Percentiles rank a stretch among this genome's conserved stretches.
These are phyloP conservation scores for Darevskia mixta DNA, from an alignment of 2,797 vertebrate genomes.

Conservation along the genomic window DNA sequence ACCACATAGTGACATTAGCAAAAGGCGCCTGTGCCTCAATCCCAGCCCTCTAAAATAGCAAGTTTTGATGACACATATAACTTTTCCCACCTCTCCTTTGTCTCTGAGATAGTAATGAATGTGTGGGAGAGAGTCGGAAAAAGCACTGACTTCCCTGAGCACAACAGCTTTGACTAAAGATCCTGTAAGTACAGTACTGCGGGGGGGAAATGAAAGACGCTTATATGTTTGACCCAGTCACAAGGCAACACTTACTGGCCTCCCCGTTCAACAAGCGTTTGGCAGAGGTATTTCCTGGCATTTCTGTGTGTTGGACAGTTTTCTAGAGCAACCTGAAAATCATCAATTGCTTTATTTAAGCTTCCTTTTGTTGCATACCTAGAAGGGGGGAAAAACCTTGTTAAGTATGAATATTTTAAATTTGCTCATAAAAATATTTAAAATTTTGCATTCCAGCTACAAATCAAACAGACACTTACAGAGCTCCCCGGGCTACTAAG, in stretches of 20 bases:
- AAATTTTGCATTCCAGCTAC: not conserved
- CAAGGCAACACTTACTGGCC: constrained; percentile 87
- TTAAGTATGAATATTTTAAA: not conserved
- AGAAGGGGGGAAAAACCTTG: constrained; percentile 3
- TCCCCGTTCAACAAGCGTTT: constrained; percentile 95
- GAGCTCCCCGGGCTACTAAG: constrained; percentile 93
- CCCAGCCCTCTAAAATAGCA: not conserved
- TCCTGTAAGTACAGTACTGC: not conserved
- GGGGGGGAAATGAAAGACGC: not conserved
- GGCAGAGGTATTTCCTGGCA: constrained; percentile 96
- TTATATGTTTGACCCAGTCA: not conserved
- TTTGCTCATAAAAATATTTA: not conserved
- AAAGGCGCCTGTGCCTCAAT: not conserved
- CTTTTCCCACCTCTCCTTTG: not conserved
- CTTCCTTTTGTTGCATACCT: constrained; percentile 98
- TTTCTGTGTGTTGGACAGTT: constrained; percentile 94
- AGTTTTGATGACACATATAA: no score
- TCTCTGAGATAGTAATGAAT: not conserved
- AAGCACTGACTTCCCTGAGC: no score
- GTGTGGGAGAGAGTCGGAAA: no score
- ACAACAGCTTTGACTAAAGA: not conserved
- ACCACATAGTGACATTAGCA: not conserved
- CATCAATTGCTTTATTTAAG: constrained; percentile 92
- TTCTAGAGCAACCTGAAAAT: constrained; percentile 94
- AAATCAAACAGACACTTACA: constrained; percentile 84